A percentile compares a stretch with the other conserved stretches of the same genome.
Evolutionary conservation across 2,113 vertebrate genomes (phyloP).

Genomic region (Hippocampus abdominalis): DNA sequence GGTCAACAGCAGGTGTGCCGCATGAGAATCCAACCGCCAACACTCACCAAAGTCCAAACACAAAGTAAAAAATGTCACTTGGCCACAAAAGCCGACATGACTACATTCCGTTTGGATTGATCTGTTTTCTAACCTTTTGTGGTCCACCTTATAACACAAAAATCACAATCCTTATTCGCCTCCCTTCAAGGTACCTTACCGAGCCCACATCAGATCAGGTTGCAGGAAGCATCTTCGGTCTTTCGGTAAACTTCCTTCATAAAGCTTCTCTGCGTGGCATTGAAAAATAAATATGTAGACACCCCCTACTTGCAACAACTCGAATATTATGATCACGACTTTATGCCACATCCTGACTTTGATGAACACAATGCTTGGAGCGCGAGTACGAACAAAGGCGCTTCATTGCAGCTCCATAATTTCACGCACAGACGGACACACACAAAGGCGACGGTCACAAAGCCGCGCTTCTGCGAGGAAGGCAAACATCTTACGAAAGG

Average conservation of each 20-base stretch:
- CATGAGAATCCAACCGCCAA: not conserved
- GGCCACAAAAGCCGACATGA: not conserved
- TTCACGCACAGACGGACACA: slow-evolving; percentile 33
- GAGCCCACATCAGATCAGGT: too few species aligned
- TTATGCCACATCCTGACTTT: slow-evolving; percentile 27
- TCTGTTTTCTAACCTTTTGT: too few species aligned
- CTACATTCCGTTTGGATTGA: not conserved
- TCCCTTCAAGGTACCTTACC: too few species aligned
- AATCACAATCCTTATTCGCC: too few species aligned
- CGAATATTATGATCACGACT: slow-evolving; percentile 21
- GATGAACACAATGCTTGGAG: slow-evolving; percentile 44
- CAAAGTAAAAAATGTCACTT: not conserved
- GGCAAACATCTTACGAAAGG: slow-evolving; percentile 23
- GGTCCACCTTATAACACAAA: too few species aligned
- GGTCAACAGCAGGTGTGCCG: not conserved
- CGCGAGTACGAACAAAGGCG: slow-evolving; percentile 31
- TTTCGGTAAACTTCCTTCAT: not conserved
- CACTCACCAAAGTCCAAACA: not conserved
- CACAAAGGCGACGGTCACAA: slow-evolving; percentile 24
- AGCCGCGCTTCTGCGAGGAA: slow-evolving; percentile 6
- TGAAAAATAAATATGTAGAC: not conserved
- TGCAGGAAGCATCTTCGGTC: not conserved
- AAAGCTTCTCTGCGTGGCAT: not conserved
- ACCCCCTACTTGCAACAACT: not conserved
- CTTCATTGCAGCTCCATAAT: slow-evolving; percentile 42